A percentile compares a stretch with the other conserved stretches of the same genome.
phyloP scores from a whole-genome alignment of 1,140 invertebrate species.

The Vollenhovia emeryi region DNA sequence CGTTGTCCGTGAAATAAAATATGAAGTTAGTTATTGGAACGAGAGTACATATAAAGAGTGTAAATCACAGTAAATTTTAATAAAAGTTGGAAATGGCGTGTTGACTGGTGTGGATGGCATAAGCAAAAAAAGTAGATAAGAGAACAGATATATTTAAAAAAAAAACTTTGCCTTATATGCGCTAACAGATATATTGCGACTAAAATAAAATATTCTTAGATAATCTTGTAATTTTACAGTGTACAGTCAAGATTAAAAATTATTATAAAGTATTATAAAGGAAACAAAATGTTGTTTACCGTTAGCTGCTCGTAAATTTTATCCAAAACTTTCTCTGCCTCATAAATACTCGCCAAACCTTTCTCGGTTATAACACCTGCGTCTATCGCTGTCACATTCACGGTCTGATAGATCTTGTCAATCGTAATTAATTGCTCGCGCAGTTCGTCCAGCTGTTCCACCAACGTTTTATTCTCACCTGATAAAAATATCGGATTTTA shows the following conservation, averaged over 20 bases:
- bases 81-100: too few relatives aligned
- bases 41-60: too few relatives aligned
- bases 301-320: constrained; percentile 90
- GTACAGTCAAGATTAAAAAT: not conserved
- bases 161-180: not conserved
- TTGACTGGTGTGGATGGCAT: too few relatives aligned
- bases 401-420: constrained; percentile 87
- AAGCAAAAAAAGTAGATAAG: too few relatives aligned
- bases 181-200: not conserved
- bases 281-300: constrained; percentile 77
- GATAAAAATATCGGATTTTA: not conserved
- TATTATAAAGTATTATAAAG: not conserved
- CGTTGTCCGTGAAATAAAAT: too few relatives aligned
- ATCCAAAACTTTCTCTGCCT: constrained; percentile 90
- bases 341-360: constrained; percentile 89
- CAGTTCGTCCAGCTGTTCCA: constrained; percentile 89
- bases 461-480: constrained; percentile 88
- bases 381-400: constrained; percentile 87
- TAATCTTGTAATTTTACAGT: constrained; percentile 6
- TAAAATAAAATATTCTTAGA: not conserved
- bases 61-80: too few relatives aligned
- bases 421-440: constrained; percentile 89
- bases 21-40: too few relatives aligned
- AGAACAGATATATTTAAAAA: not conserved
- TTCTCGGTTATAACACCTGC: constrained; percentile 87